Conservation (phyloP, 1,140 invertebrate species). For the Lepeophtheirus salmonis region DNA sequence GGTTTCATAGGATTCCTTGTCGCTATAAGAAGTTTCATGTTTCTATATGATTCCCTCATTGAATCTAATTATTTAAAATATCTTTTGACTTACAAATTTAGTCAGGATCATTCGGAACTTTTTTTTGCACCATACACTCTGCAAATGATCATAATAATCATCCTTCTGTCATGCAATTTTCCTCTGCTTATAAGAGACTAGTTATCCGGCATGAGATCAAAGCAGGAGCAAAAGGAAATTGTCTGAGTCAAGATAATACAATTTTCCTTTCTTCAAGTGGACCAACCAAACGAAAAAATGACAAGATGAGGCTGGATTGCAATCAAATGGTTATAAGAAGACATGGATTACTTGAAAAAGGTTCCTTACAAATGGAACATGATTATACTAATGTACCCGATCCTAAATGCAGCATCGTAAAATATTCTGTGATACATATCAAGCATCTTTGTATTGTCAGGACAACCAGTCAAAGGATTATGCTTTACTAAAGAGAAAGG, state of each 20-base stretch:
- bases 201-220: slow-evolving; percentile 2
- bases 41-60: slow-evolving; percentile 11
- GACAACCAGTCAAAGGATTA: not conserved
- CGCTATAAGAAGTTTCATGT: slow-evolving; percentile 6
- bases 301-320: not conserved
- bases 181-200: slow-evolving; percentile 20
- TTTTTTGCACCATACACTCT: slow-evolving; percentile 27
- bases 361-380: not conserved
- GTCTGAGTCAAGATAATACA: not conserved
- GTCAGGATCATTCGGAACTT: slow-evolving; percentile 28
- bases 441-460: not conserved
- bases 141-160: slow-evolving; percentile 28
- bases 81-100: slow-evolving; percentile 26
- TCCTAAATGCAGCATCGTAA: not conserved
- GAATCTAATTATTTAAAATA: slow-evolving; percentile 5
- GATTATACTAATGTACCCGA: not conserved
- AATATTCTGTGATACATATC: not conserved
- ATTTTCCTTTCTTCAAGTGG: not conserved
- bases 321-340: not conserved
- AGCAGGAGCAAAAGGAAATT: not conserved
- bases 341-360: not conserved
- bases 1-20: slow-evolving; percentile 17
- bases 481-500: not conserved
- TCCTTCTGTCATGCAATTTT: slow-evolving; percentile 25
- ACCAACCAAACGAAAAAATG: not conserved